A percentile compares a stretch with the other conserved stretches of the same genome.
Evolutionary conservation across 2,888 invertebrate species (phyloP).

Genomic region (Morpho deidamia): DNA sequence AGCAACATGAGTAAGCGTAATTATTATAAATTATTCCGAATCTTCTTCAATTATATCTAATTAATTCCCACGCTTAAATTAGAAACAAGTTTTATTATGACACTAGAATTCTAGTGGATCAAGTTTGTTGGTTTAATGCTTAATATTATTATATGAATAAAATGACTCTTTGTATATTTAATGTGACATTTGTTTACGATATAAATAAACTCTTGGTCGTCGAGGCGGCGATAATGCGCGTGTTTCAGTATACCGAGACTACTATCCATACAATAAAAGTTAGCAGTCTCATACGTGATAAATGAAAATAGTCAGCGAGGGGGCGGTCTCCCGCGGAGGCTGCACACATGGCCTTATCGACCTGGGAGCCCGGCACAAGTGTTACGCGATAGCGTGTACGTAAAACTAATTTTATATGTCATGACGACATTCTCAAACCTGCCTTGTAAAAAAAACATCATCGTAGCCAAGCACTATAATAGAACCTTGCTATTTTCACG

Average conservation of each 20-base stretch:
- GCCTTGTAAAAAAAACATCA: too few species aligned
- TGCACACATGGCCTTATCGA: conserved; percentile 74
- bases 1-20: not conserved
- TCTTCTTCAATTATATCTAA: conserved; percentile 13
- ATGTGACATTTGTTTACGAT: not conserved
- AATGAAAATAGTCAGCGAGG: conserved; percentile 74
- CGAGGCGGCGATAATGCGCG: not conserved
- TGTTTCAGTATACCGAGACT: conserved; percentile 1
- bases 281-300: conserved; percentile 54
- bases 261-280: conserved; percentile 20
- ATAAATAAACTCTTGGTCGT: not conserved
- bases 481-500: too few species aligned
- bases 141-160: not conserved
- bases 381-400: conserved; percentile 32
- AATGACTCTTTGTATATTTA: not conserved
- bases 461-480: too few species aligned
- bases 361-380: conserved; percentile 36
- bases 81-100: conserved; percentile 17
- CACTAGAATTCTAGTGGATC: not conserved
- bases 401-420: too few species aligned
- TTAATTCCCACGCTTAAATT: conserved; percentile 25
- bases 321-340: conserved; percentile 70
- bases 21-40: conserved; percentile 13
- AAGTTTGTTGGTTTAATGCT: conserved; percentile 2
- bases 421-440: too few species aligned